phyloP scores from a whole-genome alignment of 2,888 invertebrate species.

The Adineta ricciae region DNA sequence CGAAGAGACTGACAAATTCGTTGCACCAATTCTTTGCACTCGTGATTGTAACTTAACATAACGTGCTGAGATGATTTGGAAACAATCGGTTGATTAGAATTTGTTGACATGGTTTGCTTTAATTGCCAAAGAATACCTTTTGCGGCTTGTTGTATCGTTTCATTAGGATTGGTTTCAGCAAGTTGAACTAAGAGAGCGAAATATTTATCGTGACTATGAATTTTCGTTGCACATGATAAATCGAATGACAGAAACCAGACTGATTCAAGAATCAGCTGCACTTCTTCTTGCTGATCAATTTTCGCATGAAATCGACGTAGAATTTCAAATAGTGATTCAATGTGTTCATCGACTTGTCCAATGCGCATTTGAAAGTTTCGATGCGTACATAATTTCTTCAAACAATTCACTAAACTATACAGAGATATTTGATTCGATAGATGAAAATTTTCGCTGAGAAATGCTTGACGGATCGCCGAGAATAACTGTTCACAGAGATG shows the following conservation, averaged over 20 bases:
- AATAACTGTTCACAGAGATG: constrained; percentile 5
- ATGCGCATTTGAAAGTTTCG: background rate
- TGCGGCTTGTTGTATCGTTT: background rate
- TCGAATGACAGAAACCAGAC: constrained; percentile 3
- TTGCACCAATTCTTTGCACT: constrained; percentile 19
- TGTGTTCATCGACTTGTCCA: background rate
- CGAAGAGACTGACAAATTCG: constrained; percentile 36
- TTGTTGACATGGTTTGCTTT: background rate
- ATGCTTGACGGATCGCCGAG: background rate
- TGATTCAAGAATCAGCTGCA: background rate
- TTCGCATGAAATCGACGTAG: background rate
- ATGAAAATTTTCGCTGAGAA: background rate
- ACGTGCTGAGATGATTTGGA: constrained; percentile 24
- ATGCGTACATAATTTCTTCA: constrained; percentile 10
- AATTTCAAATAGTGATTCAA: constrained; percentile 7
- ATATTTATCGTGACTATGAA: constrained; percentile 15
- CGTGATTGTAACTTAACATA: constrained; percentile 32
- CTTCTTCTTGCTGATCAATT: constrained; percentile 1
- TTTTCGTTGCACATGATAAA: background rate
- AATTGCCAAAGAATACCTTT: constrained; percentile 4
- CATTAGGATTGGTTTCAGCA: constrained; percentile 6
- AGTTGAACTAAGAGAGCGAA: constrained; percentile 11
- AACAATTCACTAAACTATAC: background rate
- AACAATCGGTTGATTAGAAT: background rate
- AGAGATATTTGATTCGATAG: background rate